Evolutionary conservation across 1,140 invertebrate species (phyloP), one percentile per base, ranked within the genome.

Genomic region (Daktulosphaira vitifoliae): DNA sequence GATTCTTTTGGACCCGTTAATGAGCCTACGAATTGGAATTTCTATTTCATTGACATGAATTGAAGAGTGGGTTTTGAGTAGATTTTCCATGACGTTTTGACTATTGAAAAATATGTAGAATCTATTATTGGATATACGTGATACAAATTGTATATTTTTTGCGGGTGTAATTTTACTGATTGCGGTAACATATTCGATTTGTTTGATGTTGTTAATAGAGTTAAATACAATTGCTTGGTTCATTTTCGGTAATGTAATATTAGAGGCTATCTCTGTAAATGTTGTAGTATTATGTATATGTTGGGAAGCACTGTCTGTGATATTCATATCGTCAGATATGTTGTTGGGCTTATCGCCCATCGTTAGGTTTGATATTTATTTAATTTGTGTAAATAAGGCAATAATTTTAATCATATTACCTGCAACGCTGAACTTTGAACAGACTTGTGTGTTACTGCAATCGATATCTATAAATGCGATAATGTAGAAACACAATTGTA

Each of bases 161-260:
- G 39, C 7, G n/a, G 39, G n/a, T 11, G 39, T 44, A 11, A 44
- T 44, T 44, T 44, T 44, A n/a, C 39, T 44, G n/a, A 44, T 7
- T n/a, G 39, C 39, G 15, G 39, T n/a, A 11, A 44, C 39, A 44
- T 44, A 44, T 44, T 44, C 44, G 44, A 48, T 22, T 48, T 48
- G 44, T 48, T 48, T 48, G 18, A 48, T 48, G 44, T 48, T 48
- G 44, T 48, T 22, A 22, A 48, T 22, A 22, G 44, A 48, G 44
- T 48, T 48, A 48, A 48, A 22, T 5, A 48, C 44, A 3, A 48
- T 48, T 48, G 44, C 44, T 48, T 48, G 44, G 44, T 48, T 48
- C 44, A 48, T 48, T 48, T 48, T 48, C 3, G 44, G 44, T 48
- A 48, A 22, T 20, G 18, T 15, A 44, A 7, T 4, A n/a, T 44